Evolutionary conservation across 2,113 vertebrate species (phyloP).

Genomic region (Amazona guildingii): DNA sequence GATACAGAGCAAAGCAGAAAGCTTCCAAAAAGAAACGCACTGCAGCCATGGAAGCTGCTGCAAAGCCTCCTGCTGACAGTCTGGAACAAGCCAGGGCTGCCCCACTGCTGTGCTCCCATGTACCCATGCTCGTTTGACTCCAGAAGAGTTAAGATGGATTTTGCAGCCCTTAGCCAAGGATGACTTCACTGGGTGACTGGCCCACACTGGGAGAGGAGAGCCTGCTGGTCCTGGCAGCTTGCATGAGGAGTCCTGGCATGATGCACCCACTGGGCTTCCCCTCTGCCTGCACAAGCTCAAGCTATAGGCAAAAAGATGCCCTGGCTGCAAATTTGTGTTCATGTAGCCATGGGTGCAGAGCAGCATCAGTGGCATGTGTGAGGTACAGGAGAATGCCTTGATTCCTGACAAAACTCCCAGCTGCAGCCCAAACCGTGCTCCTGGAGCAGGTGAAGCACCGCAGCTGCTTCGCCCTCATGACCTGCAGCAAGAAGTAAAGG

Average conservation of each 20-base stretch:
- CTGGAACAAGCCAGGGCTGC: rapidly evolving
- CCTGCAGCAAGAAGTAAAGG: rapidly evolving
- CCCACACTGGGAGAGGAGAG: background rate
- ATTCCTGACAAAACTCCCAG: rapidly evolving
- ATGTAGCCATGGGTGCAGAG: rapidly evolving
- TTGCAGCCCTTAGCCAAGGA: background rate
- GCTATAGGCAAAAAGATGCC: background rate
- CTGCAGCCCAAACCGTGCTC: background rate
- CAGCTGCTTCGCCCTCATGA: rapidly evolving
- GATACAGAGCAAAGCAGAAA: background rate
- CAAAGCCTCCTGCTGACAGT: background rate
- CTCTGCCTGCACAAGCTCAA: background rate
- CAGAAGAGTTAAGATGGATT: background rate
- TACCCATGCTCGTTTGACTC: rapidly evolving
- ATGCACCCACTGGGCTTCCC: background rate
- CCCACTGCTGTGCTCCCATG: rapidly evolving
- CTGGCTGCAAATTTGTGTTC: background rate
- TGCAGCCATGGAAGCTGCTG: background rate
- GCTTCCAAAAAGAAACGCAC: background rate
- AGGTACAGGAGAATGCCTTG: background rate
- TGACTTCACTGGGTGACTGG: background rate
- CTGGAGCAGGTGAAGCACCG: background rate
- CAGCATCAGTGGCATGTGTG: rapidly evolving
- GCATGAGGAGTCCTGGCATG: background rate
- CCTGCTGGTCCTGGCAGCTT: background rate